Evolutionary conservation across 2,113 vertebrate genomes (phyloP).

Genomic region (Bubo scandiacus): DNA sequence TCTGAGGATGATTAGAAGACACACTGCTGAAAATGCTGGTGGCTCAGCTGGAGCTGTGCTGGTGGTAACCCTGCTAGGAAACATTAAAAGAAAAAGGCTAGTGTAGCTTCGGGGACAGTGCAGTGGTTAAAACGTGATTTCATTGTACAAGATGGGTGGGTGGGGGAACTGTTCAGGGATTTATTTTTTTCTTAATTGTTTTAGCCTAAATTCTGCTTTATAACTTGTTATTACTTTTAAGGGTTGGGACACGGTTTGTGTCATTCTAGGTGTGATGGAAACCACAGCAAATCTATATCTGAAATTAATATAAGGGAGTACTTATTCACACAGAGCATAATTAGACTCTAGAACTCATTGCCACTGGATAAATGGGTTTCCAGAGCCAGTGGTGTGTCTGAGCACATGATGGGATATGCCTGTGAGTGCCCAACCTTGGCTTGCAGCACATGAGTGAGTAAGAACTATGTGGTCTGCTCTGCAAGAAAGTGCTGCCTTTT

Average conservation of each 20-base stretch:
- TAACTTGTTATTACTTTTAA: slow-evolving; percentile 32
- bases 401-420: slow-evolving; percentile 42
- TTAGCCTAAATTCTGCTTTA: slow-evolving; percentile 23
- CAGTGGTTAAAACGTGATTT: slow-evolving; percentile 55
- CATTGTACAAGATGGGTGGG: slow-evolving; percentile 41
- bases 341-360: slow-evolving; percentile 20
- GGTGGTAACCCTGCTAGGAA: slow-evolving; percentile 52
- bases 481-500: neutral
- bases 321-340: neutral
- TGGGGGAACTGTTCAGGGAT: neutral
- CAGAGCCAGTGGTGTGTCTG: neutral
- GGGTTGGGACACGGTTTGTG: slow-evolving; percentile 2
- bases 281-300: slow-evolving; percentile 52
- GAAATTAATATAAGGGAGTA: neutral
- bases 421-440: slow-evolving; percentile 28
- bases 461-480: slow-evolving; percentile 43
- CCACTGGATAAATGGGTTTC: slow-evolving; percentile 41
- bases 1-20: slow-evolving; percentile 9
- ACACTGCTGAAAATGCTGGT: slow-evolving; percentile 47
- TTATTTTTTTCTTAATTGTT: slow-evolving; percentile 28
- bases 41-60: slow-evolving; percentile 55
- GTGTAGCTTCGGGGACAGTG: slow-evolving; percentile 26
- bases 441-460: slow-evolving; percentile 21
- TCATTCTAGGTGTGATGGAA: slow-evolving; percentile 60
- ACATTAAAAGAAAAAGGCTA: slow-evolving; percentile 23